phyloP scores from a whole-genome alignment of 2,888 invertebrate species.

The Dryadula phaetusa region DNA sequence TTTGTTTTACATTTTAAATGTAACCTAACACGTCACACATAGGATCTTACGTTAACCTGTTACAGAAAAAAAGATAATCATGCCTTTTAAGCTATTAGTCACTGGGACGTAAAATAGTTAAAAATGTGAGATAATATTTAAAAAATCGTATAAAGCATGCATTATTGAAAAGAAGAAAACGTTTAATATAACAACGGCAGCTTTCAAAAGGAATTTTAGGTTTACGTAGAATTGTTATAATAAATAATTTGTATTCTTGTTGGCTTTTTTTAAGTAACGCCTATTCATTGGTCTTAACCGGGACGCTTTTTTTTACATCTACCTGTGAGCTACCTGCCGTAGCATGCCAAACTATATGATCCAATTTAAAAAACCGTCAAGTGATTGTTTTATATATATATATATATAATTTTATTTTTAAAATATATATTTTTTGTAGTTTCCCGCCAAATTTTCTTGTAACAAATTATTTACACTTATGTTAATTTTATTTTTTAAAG shows the following conservation, averaged over 20 bases:
- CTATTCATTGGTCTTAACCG: not conserved
- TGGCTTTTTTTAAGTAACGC: conserved; percentile 12
- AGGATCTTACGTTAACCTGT: too few species aligned
- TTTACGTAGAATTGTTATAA: conserved; percentile 7
- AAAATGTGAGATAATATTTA: too few species aligned
- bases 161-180: not conserved
- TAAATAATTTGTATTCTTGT: conserved; percentile 15
- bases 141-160: too few species aligned
- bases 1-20: too few species aligned
- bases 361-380: not conserved
- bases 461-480: too few species aligned
- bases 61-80: too few species aligned
- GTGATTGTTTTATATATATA: not conserved
- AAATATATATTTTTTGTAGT: not conserved
- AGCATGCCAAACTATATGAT: conserved; percentile 42
- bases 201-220: not conserved
- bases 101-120: too few species aligned
- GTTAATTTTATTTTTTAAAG: not conserved
- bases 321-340: conserved; percentile 53
- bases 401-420: not conserved
- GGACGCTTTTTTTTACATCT: conserved; percentile 50
- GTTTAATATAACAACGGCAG: conserved; percentile 1
- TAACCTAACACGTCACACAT: too few species aligned
- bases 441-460: not conserved
- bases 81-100: too few species aligned